Conservation (phyloP, 2,113 vertebrate genomes). For the Pollachius pollachius region DNA sequence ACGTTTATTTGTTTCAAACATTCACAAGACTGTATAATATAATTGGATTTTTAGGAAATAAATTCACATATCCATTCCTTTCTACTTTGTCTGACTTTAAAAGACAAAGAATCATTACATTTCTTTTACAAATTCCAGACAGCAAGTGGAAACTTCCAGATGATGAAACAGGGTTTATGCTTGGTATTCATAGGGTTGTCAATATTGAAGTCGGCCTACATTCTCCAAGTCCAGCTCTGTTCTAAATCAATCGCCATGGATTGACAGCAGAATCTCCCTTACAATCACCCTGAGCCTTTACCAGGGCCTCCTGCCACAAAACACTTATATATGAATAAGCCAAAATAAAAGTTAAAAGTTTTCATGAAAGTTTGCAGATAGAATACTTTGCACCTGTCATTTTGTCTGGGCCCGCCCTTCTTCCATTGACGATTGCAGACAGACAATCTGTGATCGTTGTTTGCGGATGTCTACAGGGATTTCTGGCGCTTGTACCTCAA, state of each 20-base stretch:
- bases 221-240: slow-evolving; percentile 7
- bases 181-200: not conserved
- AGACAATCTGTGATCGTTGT: slow-evolving; percentile 49
- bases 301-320: slow-evolving; percentile 35
- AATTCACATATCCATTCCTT: not conserved
- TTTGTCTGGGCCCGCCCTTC: slow-evolving; percentile 8
- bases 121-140: slow-evolving; percentile 6
- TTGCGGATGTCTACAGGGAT: slow-evolving; percentile 47
- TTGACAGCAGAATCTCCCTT: slow-evolving; percentile 44
- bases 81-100: not conserved
- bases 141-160: not conserved
- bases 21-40: not conserved
- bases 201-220: not conserved
- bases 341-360: slow-evolving; percentile 46
- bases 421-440: slow-evolving; percentile 31
- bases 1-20: not conserved
- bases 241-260: slow-evolving; percentile 54
- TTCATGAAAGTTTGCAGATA: slow-evolving; percentile 56
- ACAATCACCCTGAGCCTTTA: slow-evolving; percentile 35
- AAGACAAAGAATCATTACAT: not conserved
- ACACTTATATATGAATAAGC: slow-evolving; percentile 59
- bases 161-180: slow-evolving; percentile 2
- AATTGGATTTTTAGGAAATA: not conserved
- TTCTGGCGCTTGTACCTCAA: not conserved
- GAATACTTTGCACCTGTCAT: slow-evolving; percentile 54